Evolutionary conservation across 1,140 invertebrate species (phyloP).

Genomic region (Drosophila melanica): DNA sequence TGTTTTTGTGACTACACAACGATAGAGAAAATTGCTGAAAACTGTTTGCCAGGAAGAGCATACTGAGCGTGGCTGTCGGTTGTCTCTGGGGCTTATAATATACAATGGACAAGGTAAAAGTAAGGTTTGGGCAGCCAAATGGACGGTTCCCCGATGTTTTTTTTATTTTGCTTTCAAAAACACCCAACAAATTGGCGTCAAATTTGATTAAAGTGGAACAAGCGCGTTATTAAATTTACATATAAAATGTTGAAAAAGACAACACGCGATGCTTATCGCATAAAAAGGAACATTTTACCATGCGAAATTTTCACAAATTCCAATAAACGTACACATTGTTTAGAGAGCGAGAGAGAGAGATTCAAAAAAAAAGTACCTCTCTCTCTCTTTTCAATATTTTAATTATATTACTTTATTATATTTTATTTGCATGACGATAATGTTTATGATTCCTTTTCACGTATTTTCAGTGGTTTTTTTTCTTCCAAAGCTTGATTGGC

Average conservation of each 20-base stretch:
- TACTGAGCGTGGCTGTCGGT: background rate
- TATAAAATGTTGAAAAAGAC: background rate
- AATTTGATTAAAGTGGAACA: conserved; percentile 47
- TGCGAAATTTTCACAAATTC: too few relatives aligned
- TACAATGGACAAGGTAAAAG: conserved; percentile 8
- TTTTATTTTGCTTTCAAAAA: conserved; percentile 23
- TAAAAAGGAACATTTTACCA: too few relatives aligned
- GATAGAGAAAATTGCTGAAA: conserved; percentile 51
- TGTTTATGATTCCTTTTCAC: background rate
- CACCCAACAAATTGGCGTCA: conserved; percentile 46
- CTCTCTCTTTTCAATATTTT: too few relatives aligned
- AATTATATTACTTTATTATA: too few relatives aligned
- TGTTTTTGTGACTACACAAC: conserved; percentile 33
- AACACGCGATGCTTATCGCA: too few relatives aligned
- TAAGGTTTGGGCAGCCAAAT: conserved; percentile 19
- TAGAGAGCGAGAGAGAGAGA: too few relatives aligned
- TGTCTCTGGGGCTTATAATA: conserved; percentile 19
- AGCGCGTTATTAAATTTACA: conserved; percentile 11
- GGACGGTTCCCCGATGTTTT: conserved; percentile 25
- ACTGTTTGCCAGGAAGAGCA: conserved; percentile 19
- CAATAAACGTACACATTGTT: too few relatives aligned
- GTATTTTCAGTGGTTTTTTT: conserved; percentile 6
- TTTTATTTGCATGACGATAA: too few relatives aligned
- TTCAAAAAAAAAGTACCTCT: too few relatives aligned
- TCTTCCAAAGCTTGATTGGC: conserved; percentile 2